These are phyloP conservation scores for Drosophila sechellia DNA, from an alignment of 1,140 invertebrate species.

Conservation along the genomic window DNA sequence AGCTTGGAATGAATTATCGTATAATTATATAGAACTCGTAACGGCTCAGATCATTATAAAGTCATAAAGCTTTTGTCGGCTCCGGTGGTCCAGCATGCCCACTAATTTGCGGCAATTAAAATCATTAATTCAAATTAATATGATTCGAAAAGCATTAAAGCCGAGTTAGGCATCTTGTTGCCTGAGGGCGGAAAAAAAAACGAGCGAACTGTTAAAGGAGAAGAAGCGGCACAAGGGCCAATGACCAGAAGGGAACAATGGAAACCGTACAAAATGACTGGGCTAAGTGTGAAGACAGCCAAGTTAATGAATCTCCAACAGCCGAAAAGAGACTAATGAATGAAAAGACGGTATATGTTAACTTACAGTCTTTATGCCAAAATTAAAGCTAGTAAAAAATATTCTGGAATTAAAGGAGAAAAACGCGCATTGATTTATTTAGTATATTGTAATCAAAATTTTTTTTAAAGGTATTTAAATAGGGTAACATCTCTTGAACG, in stretches of 20 bases:
- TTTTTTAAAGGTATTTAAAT: background rate
- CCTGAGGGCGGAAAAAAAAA: conserved; percentile 30
- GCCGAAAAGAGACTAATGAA: conserved; percentile 63
- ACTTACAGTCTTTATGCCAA: conserved; percentile 7
- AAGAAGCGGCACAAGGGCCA: conserved; percentile 53
- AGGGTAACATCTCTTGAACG: no score
- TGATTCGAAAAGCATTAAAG: conserved; percentile 73
- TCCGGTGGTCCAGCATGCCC: conserved; percentile 40
- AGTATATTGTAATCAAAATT: background rate
- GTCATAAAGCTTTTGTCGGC: conserved; percentile 63
- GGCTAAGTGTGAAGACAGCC: conserved; percentile 71
- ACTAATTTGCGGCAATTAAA: conserved; percentile 79
- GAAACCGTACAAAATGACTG: conserved; percentile 30
- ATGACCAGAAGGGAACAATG: conserved; percentile 73
- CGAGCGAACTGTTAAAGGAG: conserved; percentile 35
- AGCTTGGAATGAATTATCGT: conserved; percentile 9
- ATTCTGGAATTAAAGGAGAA: no score
- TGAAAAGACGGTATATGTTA: conserved; percentile 37
- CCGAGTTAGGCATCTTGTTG: conserved; percentile 28
- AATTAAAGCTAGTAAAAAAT: conserved; percentile 11
- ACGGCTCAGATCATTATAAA: conserved; percentile 62
- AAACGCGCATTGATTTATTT: no score
- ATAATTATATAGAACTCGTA: conserved; percentile 68
- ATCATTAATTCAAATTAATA: conserved; percentile 82
- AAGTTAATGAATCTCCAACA: conserved; percentile 63